Conservation (phyloP, 2,888 invertebrate genomes). For the Nemotelus nigrinus region DNA sequence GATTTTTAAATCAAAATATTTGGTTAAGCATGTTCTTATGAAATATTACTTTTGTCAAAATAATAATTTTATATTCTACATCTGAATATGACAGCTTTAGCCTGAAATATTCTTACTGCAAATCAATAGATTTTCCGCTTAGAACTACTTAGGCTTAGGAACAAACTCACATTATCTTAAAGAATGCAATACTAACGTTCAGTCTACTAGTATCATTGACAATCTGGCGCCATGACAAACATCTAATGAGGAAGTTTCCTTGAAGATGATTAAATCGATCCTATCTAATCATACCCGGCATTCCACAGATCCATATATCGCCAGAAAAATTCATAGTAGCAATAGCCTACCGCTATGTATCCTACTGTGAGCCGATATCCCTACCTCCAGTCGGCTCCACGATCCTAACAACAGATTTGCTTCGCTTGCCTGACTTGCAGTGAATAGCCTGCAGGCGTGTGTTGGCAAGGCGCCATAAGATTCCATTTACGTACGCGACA, state of each 20-base stretch:
- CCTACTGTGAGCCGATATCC: constrained; percentile 1
- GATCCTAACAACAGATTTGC: constrained; percentile 23
- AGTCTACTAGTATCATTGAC: too few species aligned
- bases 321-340: background rate
- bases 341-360: background rate
- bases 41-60: too few species aligned
- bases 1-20: too few species aligned
- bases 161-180: too few species aligned
- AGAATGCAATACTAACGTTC: too few species aligned
- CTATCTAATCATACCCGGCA: constrained; percentile 6
- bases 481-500: constrained; percentile 30
- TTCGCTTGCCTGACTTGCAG: background rate
- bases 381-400: background rate
- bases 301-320: constrained; percentile 33
- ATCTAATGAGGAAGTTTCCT: constrained; percentile 30
- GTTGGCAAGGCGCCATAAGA: constrained; percentile 40
- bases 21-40: too few species aligned
- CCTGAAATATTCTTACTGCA: too few species aligned
- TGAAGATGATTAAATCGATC: constrained; percentile 10
- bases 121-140: too few species aligned
- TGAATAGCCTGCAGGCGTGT: constrained; percentile 29
- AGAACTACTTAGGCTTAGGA: too few species aligned
- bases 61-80: too few species aligned
- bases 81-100: too few species aligned
- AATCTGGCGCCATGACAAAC: constrained; percentile 10